Evolutionary conservation across 2,888 invertebrate genomes (phyloP).

Genomic region (Drosophila paramelanica): DNA sequence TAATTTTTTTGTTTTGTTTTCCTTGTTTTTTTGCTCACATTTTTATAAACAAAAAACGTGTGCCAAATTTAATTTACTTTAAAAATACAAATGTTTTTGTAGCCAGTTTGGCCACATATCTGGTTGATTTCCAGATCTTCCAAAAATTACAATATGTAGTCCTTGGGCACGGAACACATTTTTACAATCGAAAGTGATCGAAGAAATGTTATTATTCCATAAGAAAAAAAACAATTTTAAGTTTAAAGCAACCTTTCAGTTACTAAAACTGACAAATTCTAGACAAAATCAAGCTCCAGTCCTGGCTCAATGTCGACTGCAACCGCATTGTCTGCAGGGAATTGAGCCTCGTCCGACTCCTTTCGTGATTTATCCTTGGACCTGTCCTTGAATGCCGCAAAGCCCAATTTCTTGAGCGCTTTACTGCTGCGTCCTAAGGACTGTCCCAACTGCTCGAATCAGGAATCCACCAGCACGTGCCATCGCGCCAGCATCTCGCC

Average conservation of each 20-base stretch:
- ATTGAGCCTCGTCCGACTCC: constrained; percentile 50
- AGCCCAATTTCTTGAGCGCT: constrained; percentile 78
- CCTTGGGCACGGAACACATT: constrained; percentile 30
- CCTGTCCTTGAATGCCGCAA: constrained; percentile 82
- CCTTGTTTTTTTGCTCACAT: constrained; percentile 18
- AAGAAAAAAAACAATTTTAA: constrained; percentile 63
- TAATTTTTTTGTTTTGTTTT: constrained; percentile 46
- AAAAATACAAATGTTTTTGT: constrained; percentile 64
- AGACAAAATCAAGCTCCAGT: constrained; percentile 84
- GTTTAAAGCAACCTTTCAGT: constrained; percentile 16
- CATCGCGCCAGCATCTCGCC: constrained; percentile 96
- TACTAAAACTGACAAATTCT: constrained; percentile 33
- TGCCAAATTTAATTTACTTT: constrained; percentile 59
- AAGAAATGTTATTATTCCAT: constrained; percentile 14
- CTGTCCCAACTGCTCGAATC: constrained; percentile 86
- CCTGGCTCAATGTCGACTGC: constrained; percentile 84
- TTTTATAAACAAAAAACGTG: constrained; percentile 48
- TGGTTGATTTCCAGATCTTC: constrained; percentile 36
- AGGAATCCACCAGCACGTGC: constrained; percentile 94
- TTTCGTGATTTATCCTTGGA: constrained; percentile 81
- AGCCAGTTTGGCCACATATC: constrained; percentile 37
- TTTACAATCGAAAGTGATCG: constrained; percentile 21
- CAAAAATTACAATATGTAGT: constrained; percentile 45
- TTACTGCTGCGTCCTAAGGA: constrained; percentile 83
- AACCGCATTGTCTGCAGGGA: constrained; percentile 76